Evolutionary conservation across 2,797 vertebrate genomes (phyloP).

Genomic region (Sebastolobus alascanus): DNA sequence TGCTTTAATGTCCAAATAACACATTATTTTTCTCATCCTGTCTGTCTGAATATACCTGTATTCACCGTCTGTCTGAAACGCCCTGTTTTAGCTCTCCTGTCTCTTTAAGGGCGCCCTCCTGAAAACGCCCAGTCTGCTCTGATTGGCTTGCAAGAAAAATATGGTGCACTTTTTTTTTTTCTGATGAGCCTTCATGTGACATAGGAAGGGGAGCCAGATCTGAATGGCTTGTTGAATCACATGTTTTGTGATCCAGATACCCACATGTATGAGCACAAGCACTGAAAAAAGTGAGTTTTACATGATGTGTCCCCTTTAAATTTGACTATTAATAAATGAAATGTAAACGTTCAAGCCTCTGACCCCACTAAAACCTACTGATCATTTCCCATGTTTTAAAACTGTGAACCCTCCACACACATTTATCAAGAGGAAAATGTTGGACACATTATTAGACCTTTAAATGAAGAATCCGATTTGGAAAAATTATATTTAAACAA

Average conservation of each 20-base stretch:
- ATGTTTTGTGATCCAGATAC: no score
- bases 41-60: neutral
- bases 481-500: neutral
- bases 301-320: neutral
- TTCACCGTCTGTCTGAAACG: neutral
- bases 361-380: neutral
- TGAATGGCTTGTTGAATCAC: neutral
- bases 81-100: neutral
- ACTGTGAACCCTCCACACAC: neutral
- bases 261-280: no score
- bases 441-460: neutral
- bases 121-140: neutral
- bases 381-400: neutral
- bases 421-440: neutral
- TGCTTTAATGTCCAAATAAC: neutral
- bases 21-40: neutral
- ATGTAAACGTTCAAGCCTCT: neutral
- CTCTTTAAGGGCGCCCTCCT: neutral
- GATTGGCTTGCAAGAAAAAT: neutral
- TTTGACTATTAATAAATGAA: neutral
- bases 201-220: neutral
- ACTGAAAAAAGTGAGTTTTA: no score
- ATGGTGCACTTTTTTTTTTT: neutral
- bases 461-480: neutral
- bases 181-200: neutral